Percentiles rank a stretch among this genome's conserved stretches.
Conservation (phyloP, 1,140 invertebrate species). For the Achatina immaculata region DNA sequence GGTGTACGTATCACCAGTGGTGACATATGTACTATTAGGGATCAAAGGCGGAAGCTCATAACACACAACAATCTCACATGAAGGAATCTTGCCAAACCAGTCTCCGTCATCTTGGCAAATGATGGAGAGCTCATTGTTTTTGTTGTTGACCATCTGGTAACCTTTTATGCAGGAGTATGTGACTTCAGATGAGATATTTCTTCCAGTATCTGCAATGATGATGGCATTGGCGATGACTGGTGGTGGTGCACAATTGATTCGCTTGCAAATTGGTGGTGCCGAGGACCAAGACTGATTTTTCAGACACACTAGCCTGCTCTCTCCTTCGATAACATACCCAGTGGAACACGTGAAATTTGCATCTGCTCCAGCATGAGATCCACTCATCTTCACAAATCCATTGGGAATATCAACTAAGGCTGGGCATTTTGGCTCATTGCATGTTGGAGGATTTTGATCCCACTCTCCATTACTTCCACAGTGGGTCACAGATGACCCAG, state of each 20-base stretch:
- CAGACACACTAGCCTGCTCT: conserved; percentile 43
- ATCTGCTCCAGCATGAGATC: no score
- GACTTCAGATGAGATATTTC: conserved; percentile 27
- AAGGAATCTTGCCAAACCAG: conserved; percentile 42
- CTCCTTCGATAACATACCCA: conserved; percentile 2
- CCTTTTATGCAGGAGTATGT: conserved; percentile 41
- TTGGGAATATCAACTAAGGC: neutral
- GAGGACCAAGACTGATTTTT: conserved; percentile 53
- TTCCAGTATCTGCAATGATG: conserved; percentile 27
- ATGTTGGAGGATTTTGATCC: conserved; percentile 35
- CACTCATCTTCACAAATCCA: neutral
- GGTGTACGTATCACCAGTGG: conserved; percentile 12
- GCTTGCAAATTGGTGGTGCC: conserved; percentile 45
- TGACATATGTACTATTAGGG: conserved; percentile 29
- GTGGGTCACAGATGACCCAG: conserved; percentile 12
- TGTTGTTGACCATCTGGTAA: conserved; percentile 43
- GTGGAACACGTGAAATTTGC: conserved; percentile 28
- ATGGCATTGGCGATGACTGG: neutral
- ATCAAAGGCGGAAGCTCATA: neutral
- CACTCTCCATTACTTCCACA: conserved; percentile 46
- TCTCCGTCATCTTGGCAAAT: conserved; percentile 42
- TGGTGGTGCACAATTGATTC: conserved; percentile 49
- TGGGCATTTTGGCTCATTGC: conserved; percentile 35
- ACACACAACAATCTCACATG: conserved; percentile 23
- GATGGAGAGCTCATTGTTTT: conserved; percentile 39